Base-by-base conservation (phyloP, 2,888 invertebrate genomes). In the Belgica antarctica region DNA sequence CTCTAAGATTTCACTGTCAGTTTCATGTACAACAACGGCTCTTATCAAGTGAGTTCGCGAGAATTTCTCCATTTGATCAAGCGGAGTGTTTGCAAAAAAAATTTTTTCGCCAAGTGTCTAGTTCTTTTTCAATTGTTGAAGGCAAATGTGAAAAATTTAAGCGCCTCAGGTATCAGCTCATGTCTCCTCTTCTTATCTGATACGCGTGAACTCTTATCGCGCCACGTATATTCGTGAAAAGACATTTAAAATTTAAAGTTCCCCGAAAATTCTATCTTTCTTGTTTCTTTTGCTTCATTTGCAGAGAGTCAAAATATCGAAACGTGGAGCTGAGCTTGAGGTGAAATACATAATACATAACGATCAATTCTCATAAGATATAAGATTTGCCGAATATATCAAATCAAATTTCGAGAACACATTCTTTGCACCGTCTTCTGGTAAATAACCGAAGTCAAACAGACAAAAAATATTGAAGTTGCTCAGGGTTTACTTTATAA, bases 181-280 rank as follows among this genome's bases (percentile, higher is more conserved):
- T 34, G 12, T 34, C 41, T 41, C 15, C 10, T 12, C 41, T n/a
- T 41, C 41, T 41, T 41, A 41, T 41, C 41, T 4, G 41, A n/a
- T 3, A 41, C n/a, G 15, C 41, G 41, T 41, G 41, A 41, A 41
- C 41, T 41, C 41, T 41, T 41, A 41, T 41, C 41, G 15, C 41
- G 41, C 41, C 41, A n/a, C 41, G 10, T 15, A 41, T 15, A 15
- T n/a, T 41, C 41, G 10, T 2, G 41, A 4, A 31, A 31, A 41
- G 66, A 28, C 68, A 68, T 68, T 68, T 68, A 68, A 68, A 52
- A 68, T 68, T 68, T 68, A 68, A 68, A 68, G 19, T 17, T 25
- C 68, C 24, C 57, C 17, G 28, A 27, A 31, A 31, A 31, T 31
- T 31, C n/a, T n/a, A n/a, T n/a, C n/a, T n/a, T n/a, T n/a, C n/a